These are phyloP conservation scores for Moxostoma hubbsi DNA, from an alignment of 2,797 vertebrate species.

Conservation along the genomic window DNA sequence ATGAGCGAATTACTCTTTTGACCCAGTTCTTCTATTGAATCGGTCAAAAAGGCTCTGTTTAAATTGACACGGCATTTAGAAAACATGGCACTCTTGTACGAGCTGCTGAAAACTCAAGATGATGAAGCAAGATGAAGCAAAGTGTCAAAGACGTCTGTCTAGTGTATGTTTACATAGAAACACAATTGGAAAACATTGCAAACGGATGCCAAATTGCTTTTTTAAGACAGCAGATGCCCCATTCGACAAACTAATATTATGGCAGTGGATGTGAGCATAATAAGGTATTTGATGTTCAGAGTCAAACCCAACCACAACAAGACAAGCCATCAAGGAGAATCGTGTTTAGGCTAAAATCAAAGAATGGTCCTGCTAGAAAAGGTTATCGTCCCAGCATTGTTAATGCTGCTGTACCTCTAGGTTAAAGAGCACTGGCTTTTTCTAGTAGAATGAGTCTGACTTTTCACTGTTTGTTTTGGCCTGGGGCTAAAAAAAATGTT, in stretches of 20 bases:
- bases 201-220: too few relatives aligned
- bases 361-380: constrained; percentile 28
- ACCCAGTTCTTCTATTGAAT: too few relatives aligned
- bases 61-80: too few relatives aligned
- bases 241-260: neutral
- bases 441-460: constrained; percentile 57
- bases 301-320: constrained; percentile 23
- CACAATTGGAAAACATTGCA: too few relatives aligned
- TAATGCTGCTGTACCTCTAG: constrained; percentile 11
- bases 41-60: too few relatives aligned
- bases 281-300: constrained; percentile 38
- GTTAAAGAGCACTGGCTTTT: constrained; percentile 2
- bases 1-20: too few relatives aligned
- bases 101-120: too few relatives aligned
- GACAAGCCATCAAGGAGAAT: constrained; percentile 7
- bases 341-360: constrained; percentile 28
- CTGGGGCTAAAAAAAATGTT: too few relatives aligned
- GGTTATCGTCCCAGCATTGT: constrained; percentile 48
- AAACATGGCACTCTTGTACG: too few relatives aligned
- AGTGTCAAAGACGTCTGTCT: too few relatives aligned
- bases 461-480: constrained; percentile 64
- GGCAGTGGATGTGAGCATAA: constrained; percentile 11
- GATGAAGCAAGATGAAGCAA: too few relatives aligned
- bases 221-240: neutral
- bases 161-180: too few relatives aligned